A percentile compares a stretch with the other conserved stretches of the same genome.
phyloP scores from a whole-genome alignment of 1,140 invertebrate genomes.

The Caenorhabditis latens region DNA sequence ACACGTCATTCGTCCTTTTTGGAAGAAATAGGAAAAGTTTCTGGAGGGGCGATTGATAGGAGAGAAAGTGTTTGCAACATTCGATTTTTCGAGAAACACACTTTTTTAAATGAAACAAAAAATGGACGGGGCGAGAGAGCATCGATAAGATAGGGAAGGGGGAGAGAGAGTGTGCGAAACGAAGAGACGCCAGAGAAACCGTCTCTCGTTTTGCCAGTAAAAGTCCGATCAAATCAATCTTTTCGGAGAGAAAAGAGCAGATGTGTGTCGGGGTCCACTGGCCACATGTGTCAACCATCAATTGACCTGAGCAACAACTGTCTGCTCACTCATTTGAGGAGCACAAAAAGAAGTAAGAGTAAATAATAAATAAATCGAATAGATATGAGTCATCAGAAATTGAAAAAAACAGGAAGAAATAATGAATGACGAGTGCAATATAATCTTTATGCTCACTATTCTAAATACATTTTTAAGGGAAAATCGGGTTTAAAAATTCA shows the following conservation, averaged over 20 bases:
- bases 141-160: background rate
- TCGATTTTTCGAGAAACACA: constrained; percentile 19
- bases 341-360: background rate
- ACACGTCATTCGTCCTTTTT: background rate
- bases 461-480: too few relatives aligned
- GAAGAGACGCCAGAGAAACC: background rate
- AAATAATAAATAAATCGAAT: constrained; percentile 12
- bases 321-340: background rate
- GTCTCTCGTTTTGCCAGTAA: background rate
- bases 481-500: too few relatives aligned
- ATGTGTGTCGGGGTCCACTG: constrained; percentile 9
- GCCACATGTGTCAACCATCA: constrained; percentile 22
- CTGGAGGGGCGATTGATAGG: background rate
- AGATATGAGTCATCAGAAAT: background rate
- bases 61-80: background rate
- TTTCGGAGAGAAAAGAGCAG: constrained; percentile 1
- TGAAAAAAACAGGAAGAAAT: background rate
- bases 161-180: background rate
- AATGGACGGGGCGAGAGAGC: background rate
- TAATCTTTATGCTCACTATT: constrained; percentile 12
- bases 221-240: constrained; percentile 48
- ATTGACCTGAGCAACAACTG: constrained; percentile 32
- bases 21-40: background rate
- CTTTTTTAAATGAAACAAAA: background rate
- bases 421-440: background rate